Evolutionary conservation across 2,888 invertebrate genomes (phyloP), one percentile per base, ranked within the genome.

Genomic region (Nymphalis polychloros): DNA sequence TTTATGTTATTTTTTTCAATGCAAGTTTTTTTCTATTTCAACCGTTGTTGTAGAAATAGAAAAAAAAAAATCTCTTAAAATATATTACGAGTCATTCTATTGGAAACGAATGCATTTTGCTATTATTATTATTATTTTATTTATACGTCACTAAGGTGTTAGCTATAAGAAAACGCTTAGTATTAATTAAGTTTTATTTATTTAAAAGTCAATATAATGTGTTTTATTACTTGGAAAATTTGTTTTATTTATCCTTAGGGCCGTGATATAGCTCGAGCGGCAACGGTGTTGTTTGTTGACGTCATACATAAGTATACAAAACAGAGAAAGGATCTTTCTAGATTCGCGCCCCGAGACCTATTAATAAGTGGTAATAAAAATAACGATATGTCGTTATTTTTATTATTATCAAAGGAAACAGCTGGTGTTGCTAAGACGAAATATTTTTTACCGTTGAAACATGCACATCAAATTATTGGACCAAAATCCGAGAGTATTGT

Each of bases 141-240:
- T 84, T 87, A 86, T 86, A 83, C 79, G 81, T 79, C 77, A 74
- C 70, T 79, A 79, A 84, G 79, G 80, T 77, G 27, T 75, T 83
- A 86, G 82, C 75, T 84, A 59, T 92, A 90, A 88, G 87, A 72
- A 83, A 89, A 90, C 89, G 91, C 86, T 88, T 88, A 88, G 89
- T 86, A 83, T 82, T 84, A 77, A 73, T 76, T 81, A 89, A 87
- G 89, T 83, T 90, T 88, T 90, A 91, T 91, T 92, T 92, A 91
- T 91, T 90, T 86, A 86, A 91, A 90, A 91, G 90, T 91, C 91
- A 92, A 91, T 91, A 91, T 90, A 90, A 89, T 87, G 87, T 87
- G 88, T 88, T 89, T 88, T 88, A 86, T 87, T 88, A 85, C 81
- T 81, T 84, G 81, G 75, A 72, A 73, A 70, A 27, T 62, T 76